Percentiles rank a stretch among this genome's conserved stretches.
Evolutionary conservation across 2,888 invertebrate species (phyloP).

Genomic region (Machimus atricapillus): DNA sequence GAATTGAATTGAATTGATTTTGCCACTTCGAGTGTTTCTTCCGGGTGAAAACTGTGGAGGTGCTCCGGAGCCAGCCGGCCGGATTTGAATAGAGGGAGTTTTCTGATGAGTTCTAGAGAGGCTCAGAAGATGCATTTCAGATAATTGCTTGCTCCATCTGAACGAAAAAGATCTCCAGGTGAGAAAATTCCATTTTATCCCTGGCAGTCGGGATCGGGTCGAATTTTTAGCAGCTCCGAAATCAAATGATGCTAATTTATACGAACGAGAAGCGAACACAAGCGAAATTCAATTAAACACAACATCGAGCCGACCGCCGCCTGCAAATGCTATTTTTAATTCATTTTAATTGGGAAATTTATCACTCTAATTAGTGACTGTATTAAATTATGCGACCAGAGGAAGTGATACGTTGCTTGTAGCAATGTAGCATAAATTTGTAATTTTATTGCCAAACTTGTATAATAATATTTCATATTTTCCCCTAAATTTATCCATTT

Average conservation of each 20-base stretch:
- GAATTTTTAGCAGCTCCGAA: not conserved
- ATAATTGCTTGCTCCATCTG: not conserved
- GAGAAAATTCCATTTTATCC: not conserved
- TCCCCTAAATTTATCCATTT: not conserved
- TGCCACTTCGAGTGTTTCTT: not conserved
- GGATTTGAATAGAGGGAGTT: not conserved
- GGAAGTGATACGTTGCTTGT: not conserved
- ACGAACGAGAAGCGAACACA: not conserved
- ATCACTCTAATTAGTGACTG: not conserved
- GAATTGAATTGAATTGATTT: constrained; percentile 12
- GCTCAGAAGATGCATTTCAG: not conserved
- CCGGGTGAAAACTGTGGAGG: not conserved
- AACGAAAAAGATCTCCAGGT: not conserved
- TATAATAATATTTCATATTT: not conserved
- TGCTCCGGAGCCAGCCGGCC: not conserved
- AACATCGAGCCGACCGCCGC: not conserved
- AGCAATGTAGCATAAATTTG: not conserved
- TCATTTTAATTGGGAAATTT: not conserved
- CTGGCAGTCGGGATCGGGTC: not conserved
- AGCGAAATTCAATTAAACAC: not conserved
- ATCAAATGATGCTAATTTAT: not conserved
- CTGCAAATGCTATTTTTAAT: not conserved
- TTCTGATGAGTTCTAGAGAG: not conserved
- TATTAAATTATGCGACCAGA: not conserved
- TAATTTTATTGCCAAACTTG: not conserved